Conservation (phyloP, 2,797 vertebrate genomes). For the Serranus cabrilla region DNA sequence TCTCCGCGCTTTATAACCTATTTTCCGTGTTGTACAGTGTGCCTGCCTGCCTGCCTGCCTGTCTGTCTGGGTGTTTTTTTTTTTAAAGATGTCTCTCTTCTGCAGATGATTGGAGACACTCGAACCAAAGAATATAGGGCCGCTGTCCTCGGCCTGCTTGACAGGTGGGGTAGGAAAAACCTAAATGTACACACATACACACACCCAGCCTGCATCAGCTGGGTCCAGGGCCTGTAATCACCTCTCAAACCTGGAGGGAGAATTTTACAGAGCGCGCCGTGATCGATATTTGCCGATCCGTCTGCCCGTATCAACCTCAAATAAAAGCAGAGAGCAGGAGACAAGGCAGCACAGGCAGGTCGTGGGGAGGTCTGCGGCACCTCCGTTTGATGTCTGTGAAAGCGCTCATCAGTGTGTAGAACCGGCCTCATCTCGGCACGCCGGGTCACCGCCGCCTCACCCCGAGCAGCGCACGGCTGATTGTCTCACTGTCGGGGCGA, state of each 20-base stretch:
- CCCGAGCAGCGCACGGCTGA: conserved; percentile 74
- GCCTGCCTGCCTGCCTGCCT: conserved; percentile 46
- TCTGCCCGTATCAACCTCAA: conserved; percentile 80
- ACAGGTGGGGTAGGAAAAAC: conserved; percentile 67
- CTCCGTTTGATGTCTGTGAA: conserved; percentile 84
- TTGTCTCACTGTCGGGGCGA: conserved; percentile 81
- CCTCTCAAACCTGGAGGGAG: conserved; percentile 82
- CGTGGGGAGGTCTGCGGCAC: conserved; percentile 73
- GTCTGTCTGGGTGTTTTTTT: conserved; percentile 44
- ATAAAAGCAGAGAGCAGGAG: conserved; percentile 77
- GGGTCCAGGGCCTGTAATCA: conserved; percentile 79
- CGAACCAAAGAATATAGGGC: conserved; percentile 65
- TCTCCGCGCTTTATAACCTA: conserved; percentile 73
- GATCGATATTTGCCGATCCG: conserved; percentile 87
- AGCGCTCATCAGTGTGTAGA: conserved; percentile 83
- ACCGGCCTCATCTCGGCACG: conserved; percentile 73
- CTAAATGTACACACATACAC: conserved; percentile 60
- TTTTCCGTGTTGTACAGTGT: conserved; percentile 71
- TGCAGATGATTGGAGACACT: conserved; percentile 73
- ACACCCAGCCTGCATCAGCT: conserved; percentile 73
- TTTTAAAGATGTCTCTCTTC: conserved; percentile 71
- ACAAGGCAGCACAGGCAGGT: conserved; percentile 74
- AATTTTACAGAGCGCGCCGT: conserved; percentile 77
- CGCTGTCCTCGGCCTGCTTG: conserved; percentile 60
- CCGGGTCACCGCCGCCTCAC: conserved; percentile 80